Percentiles rank a stretch among this genome's conserved stretches.
phyloP scores from a whole-genome alignment of 2,888 invertebrate genomes.

The Noctua janthe region DNA sequence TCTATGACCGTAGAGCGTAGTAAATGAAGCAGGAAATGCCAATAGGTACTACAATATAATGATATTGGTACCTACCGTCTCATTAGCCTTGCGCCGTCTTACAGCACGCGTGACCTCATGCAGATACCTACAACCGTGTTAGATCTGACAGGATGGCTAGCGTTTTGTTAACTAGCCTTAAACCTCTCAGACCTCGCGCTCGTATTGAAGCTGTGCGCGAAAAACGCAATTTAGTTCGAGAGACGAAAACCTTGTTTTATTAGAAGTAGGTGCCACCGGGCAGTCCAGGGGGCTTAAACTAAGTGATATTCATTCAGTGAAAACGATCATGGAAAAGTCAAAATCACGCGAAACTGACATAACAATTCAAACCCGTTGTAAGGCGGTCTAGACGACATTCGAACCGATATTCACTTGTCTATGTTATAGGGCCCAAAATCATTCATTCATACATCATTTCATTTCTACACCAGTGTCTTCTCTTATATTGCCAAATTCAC shows the following conservation, averaged over 20 bases:
- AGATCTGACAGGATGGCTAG: background rate
- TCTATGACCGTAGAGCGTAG: background rate
- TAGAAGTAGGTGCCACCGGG: background rate
- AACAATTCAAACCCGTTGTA: background rate
- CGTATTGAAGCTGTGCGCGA: background rate
- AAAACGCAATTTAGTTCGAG: too few relatives aligned
- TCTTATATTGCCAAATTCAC: background rate
- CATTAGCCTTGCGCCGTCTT: background rate
- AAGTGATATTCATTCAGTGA: background rate
- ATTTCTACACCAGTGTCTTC: background rate
- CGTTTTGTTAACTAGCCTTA: background rate
- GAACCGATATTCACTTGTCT: background rate
- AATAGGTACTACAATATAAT: background rate
- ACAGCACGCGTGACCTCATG: background rate
- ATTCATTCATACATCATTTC: background rate
- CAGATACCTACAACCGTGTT: background rate
- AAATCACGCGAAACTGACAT: background rate
- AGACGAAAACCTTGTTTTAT: background rate
- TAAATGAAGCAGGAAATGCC: constrained; percentile 1
- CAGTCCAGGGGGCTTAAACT: background rate
- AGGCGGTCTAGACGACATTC: background rate
- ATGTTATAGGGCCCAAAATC: background rate
- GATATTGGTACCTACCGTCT: background rate
- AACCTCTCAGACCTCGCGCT: too few relatives aligned
- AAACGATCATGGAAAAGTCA: background rate